Conservation (phyloP, 2,797 vertebrate species). For the Spinibarbus caldwelli region DNA sequence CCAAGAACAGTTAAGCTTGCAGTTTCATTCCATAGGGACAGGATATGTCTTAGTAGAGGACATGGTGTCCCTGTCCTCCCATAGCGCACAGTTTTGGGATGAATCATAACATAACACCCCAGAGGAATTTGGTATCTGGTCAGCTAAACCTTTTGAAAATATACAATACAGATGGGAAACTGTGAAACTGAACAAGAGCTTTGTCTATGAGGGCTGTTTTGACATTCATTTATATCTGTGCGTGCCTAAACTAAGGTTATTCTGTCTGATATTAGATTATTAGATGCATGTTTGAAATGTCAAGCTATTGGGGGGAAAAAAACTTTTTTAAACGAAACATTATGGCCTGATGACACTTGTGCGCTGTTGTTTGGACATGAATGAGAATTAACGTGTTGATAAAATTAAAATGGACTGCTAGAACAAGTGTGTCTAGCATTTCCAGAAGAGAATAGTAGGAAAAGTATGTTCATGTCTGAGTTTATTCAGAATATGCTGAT, state of each 20-base stretch:
- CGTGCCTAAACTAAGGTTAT: neutral
- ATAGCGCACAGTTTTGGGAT: constrained; percentile 15
- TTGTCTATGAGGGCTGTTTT: neutral
- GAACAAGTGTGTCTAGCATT: neutral
- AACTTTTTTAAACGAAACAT: neutral
- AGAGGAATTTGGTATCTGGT: constrained; percentile 47
- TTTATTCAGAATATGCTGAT: constrained; percentile 1
- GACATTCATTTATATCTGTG: neutral
- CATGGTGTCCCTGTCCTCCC: constrained; percentile 30
- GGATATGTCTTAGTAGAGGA: constrained; percentile 20
- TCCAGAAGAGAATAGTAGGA: neutral
- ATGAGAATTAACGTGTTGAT: neutral
- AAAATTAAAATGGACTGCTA: neutral
- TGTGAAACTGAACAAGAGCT: neutral
- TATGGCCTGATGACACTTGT: neutral
- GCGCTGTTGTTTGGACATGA: neutral
- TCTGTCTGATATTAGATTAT: neutral
- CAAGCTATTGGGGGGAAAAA: too few species aligned
- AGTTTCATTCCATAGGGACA: constrained; percentile 24
- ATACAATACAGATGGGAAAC: constrained; percentile 25
- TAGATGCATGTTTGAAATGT: neutral
- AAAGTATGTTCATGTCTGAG: neutral
- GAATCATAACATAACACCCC: constrained; percentile 46
- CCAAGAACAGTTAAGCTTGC: constrained; percentile 31
- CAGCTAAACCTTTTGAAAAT: constrained; percentile 33